These are phyloP conservation scores for Ictalurus punctatus DNA, from an alignment of 2,113 vertebrate genomes.

Conservation along the genomic window DNA sequence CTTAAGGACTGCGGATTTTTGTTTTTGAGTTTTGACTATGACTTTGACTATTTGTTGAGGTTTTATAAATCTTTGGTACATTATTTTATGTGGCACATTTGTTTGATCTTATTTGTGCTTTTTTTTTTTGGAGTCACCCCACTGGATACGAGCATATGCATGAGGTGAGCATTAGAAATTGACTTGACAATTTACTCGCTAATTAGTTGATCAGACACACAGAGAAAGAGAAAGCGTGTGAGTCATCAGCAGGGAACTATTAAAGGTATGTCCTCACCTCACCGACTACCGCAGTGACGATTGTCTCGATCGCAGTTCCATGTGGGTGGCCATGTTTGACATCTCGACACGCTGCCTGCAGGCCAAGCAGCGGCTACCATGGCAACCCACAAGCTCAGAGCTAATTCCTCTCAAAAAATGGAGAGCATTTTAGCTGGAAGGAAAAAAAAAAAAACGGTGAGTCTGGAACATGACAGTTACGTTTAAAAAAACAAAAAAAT, in stretches of 20 bases:
- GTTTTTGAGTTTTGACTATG: neutral
- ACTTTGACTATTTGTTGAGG: neutral
- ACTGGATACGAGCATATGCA: neutral
- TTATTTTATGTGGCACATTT: neutral
- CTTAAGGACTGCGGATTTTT: neutral
- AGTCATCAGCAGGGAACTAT: neutral
- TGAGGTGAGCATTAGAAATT: neutral
- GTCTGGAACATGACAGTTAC: constrained; percentile 1
- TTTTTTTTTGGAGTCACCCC: neutral
- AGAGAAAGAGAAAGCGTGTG: neutral
- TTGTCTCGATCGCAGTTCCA: constrained; percentile 24
- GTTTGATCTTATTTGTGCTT: too few species aligned
- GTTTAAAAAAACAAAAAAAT: neutral
- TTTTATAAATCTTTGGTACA: neutral
- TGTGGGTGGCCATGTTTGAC: constrained; percentile 54
- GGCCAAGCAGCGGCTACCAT: constrained; percentile 49
- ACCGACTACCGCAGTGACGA: constrained; percentile 25
- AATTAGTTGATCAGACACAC: constrained; percentile 15
- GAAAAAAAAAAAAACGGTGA: neutral
- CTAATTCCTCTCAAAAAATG: constrained; percentile 11
- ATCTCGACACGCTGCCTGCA: constrained; percentile 45
- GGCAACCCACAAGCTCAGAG: constrained; percentile 44
- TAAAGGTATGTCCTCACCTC: constrained; percentile 23
- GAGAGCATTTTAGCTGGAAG: constrained; percentile 17
- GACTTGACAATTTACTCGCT: neutral